These are phyloP conservation scores for Ceryle rudis DNA, from an alignment of 2,797 vertebrate species.

Conservation along the genomic window DNA sequence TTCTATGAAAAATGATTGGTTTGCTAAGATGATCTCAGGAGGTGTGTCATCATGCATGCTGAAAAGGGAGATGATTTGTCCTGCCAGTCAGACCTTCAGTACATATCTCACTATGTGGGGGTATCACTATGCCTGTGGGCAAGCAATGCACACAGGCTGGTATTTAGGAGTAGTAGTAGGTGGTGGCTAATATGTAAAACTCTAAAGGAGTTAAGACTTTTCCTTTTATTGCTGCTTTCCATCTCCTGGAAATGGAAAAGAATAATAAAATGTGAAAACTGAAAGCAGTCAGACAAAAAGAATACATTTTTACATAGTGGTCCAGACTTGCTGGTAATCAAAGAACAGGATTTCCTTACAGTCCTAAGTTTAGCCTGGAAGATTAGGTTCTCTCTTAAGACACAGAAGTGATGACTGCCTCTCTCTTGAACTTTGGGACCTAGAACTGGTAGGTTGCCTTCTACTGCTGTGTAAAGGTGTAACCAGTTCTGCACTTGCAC, in stretches of 20 bases:
- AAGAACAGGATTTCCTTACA: neutral
- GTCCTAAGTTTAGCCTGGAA: neutral
- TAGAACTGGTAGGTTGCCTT: neutral
- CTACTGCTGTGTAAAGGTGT: neutral
- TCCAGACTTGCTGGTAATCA: neutral
- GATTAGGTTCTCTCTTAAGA: neutral
- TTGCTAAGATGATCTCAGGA: slow-evolving; percentile 33
- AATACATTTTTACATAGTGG: neutral
- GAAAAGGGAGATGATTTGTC: neutral
- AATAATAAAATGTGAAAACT: neutral
- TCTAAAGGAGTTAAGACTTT: neutral
- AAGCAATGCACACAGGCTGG: neutral
- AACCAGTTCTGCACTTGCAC: neutral
- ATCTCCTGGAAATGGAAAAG: neutral
- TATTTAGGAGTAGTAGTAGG: neutral
- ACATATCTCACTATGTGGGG: rapidly evolving
- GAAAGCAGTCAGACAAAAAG: neutral
- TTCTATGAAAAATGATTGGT: neutral
- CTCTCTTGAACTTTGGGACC: neutral
- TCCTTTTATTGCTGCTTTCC: neutral
- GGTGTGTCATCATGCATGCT: neutral
- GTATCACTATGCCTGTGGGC: neutral
- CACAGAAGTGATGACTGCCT: neutral
- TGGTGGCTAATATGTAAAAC: neutral
- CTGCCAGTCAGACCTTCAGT: neutral